Percentiles rank a stretch among this genome's conserved stretches.
These are phyloP conservation scores for Podabrus alpinus DNA, from an alignment of 2,888 invertebrate genomes.

Conservation along the genomic window DNA sequence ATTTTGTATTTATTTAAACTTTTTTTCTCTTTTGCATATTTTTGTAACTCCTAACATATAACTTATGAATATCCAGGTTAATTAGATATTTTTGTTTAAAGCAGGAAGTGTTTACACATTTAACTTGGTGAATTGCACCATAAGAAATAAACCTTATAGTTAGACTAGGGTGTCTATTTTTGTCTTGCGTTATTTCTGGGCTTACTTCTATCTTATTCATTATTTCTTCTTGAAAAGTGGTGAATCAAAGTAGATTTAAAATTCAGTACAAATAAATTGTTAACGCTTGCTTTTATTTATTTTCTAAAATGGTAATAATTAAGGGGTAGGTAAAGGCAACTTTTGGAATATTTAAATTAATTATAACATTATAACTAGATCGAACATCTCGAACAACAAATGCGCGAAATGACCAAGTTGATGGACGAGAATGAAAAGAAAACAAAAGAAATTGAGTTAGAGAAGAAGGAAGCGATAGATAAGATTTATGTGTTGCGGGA, in stretches of 20 bases:
- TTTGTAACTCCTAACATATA: background rate
- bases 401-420: conserved; percentile 69
- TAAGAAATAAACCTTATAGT: conserved; percentile 20
- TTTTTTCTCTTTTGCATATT: background rate
- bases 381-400: conserved; percentile 76
- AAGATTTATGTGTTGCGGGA: conserved; percentile 76
- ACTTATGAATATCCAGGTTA: background rate
- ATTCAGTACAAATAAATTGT: background rate
- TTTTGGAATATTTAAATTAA: background rate
- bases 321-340: background rate
- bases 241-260: background rate
- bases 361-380: conserved; percentile 60
- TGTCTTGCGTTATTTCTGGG: conserved; percentile 33
- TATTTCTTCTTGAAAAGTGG: background rate
- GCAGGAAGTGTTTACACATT: conserved; percentile 12
- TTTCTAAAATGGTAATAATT: background rate
- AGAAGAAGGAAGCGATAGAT: conserved; percentile 75
- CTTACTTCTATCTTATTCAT: conserved; percentile 9
- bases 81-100: background rate
- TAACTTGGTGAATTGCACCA: conserved; percentile 7
- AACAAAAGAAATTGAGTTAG: conserved; percentile 69
- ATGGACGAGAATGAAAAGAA: conserved; percentile 65
- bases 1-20: background rate
- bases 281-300: background rate
- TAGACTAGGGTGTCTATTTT: conserved; percentile 32